Evolutionary conservation across 2,888 invertebrate species (phyloP), one percentile per base, ranked within the genome.

Genomic region (Chrysodeixis includens): DNA sequence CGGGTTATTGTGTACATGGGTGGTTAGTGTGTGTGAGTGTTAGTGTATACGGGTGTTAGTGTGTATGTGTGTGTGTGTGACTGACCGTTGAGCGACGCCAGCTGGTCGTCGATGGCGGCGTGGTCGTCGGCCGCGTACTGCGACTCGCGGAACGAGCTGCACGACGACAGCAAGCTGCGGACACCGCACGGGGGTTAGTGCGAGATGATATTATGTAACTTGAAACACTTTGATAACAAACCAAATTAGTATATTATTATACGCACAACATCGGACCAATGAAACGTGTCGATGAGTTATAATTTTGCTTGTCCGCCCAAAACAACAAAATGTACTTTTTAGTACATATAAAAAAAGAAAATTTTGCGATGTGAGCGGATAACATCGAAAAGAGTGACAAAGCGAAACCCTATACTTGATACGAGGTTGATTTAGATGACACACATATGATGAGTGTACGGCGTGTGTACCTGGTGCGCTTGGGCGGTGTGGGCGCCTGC

Each of bases 401-500:
- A n/a, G n/a, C n/a, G n/a, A n/a, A n/a, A n/a, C n/a, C n/a, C n/a
- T n/a, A n/a, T n/a, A n/a, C n/a, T n/a, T n/a, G n/a, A n/a, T n/a
- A n/a, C n/a, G n/a, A n/a, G n/a, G n/a, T n/a, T n/a, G n/a, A n/a
- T n/a, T n/a, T n/a, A n/a, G n/a, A n/a, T n/a, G n/a, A n/a, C n/a
- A n/a, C n/a, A n/a, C n/a, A n/a, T n/a, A n/a, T n/a, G n/a, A 20
- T 35, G 18, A 6, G 14, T 14, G 30, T 2, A 14, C 18, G 22
- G 10, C 14, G 56, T 1, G 61, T n/a, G 52, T 30, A 98, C 98
- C 98, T 98, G 78, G 99, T 99, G 82, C 99, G 96, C 92, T 99
- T 99, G 35, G 99, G 99, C 69, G 99, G 99, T 20, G 98, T 98
- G 53, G 99, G 99, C 30, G 99, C 99, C 86, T 98, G 98, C 91